These are phyloP conservation scores for Ciona savignyi DNA, from an alignment of 23 tunicate species.

Conservation along the genomic window DNA sequence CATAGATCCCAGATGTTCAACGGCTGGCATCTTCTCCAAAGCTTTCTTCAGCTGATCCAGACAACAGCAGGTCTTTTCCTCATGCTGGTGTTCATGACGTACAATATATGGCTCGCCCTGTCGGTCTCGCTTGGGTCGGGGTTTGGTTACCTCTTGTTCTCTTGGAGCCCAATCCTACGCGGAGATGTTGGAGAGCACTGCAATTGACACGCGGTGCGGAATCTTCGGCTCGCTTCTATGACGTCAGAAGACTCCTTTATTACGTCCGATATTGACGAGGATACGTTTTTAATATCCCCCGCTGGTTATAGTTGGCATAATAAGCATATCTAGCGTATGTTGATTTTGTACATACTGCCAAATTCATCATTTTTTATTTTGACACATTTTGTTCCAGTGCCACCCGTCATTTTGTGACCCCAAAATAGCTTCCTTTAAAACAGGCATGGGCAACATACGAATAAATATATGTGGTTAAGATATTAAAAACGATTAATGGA, in stretches of 20 bases:
- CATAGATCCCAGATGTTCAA: slow-evolving; percentile 35
- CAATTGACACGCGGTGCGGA: not conserved
- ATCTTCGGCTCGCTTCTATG: not conserved
- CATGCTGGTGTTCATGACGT: slow-evolving; percentile 64
- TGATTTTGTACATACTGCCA: too few species aligned
- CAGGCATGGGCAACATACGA: too few species aligned
- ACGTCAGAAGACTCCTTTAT: not conserved
- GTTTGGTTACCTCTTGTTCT: slow-evolving; percentile 43
- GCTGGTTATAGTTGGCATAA: not conserved
- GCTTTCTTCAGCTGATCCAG: slow-evolving; percentile 47
- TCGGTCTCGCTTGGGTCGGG: slow-evolving; percentile 65
- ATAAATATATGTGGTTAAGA: too few species aligned
- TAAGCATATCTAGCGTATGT: not conserved
- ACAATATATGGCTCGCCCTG: slow-evolving; percentile 52
- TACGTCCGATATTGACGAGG: not conserved
- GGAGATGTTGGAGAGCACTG: not conserved
- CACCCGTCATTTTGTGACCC: too few species aligned
- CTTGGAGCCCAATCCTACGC: slow-evolving; percentile 13
- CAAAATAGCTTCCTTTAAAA: too few species aligned
- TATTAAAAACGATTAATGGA: too few species aligned
- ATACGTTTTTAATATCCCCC: not conserved
- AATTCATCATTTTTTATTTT: too few species aligned
- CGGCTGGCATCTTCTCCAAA: slow-evolving; percentile 53
- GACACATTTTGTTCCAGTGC: too few species aligned
- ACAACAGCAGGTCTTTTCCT: slow-evolving; percentile 59